Base-by-base conservation (phyloP, 2,888 invertebrate species). In the Sinotaia quadrata region DNA sequence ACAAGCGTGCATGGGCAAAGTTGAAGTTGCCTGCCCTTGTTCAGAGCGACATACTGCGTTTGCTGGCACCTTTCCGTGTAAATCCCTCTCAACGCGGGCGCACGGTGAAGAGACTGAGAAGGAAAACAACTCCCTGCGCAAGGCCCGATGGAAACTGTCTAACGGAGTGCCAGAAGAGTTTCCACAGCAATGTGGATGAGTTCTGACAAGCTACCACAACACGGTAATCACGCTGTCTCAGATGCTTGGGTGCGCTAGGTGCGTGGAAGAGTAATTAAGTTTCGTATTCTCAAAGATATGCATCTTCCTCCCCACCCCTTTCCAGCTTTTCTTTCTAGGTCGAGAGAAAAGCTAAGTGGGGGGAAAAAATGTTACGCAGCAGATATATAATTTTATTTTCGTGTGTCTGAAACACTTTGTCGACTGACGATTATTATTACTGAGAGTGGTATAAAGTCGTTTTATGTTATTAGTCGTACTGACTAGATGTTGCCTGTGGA, bases 121-220 rank as follows among this genome's bases (percentile, higher is more conserved):
- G 3, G 18, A 60, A 5, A 47, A 34, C 8, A 34, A 27, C 47
- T 47, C 24, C 21, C 12, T 7, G 7, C n/a, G 47, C 21, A 7
- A 47, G 21, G 47, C 8, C 10, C 10, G 47, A 7, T 24, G 18
- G 47, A 18, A 24, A n/a, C 47, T 7, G 12, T n/a, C 47, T 47
- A 24, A n/a, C 47, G n/a, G 47, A 7, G 7, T 18, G 47, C 24
- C n/a, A n/a, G 21, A 47, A 47, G 18, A 47, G 21, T n/a, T 24
- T 41, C 41, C 21, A n/a, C 41, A 29, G 41, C 31, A 56, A 65
- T 54, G 54, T 27, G 33, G 54, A 65, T 65, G 56, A 24, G 44
- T 65, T 65, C 56, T 65, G 65, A 65, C 65, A 65, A 65, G 65
- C 44, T 44, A 29, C 44, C 65, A 65, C 56, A 65, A 65, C 65